Percentiles rank a stretch among this genome's conserved stretches.
These are phyloP conservation scores for Clarias platycephalus DNA, from an alignment of 2,797 vertebrate species.

Conservation along the genomic window DNA sequence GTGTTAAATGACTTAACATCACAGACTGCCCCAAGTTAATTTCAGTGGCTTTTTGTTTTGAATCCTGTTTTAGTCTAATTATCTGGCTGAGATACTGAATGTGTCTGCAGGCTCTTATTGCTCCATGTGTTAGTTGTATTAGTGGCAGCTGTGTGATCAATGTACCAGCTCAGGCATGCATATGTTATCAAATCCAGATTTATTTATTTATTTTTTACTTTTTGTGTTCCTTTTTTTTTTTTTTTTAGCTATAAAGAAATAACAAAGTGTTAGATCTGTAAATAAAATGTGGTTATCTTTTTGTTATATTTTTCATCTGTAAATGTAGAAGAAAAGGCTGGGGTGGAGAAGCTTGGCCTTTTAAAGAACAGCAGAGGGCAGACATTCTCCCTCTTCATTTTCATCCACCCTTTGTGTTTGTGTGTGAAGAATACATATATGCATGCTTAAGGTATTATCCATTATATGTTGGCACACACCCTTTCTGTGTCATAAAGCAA, in stretches of 20 bases:
- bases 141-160: conserved; percentile 47
- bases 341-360: neutral
- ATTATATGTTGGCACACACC: neutral
- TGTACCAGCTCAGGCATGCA: conserved; percentile 39
- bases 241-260: too few species aligned
- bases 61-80: conserved; percentile 43
- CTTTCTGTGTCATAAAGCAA: neutral
- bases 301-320: neutral
- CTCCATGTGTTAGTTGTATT: conserved; percentile 32
- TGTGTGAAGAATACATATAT: neutral
- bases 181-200: conserved; percentile 12
- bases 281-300: neutral
- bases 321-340: neutral
- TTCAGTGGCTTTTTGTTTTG: conserved; percentile 42
- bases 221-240: too few species aligned
- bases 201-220: too few species aligned
- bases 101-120: conserved; percentile 40
- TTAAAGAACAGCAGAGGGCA: conserved; percentile 56
- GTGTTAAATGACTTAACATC: neutral
- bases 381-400: conserved; percentile 36
- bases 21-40: neutral
- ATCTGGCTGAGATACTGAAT: conserved; percentile 39
- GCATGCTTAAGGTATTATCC: neutral
- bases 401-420: neutral
- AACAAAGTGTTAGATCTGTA: too few species aligned